Conservation (phyloP, 30 jellyfish, hydroid and myxozoan species). For the Cassiopea xamachana region DNA sequence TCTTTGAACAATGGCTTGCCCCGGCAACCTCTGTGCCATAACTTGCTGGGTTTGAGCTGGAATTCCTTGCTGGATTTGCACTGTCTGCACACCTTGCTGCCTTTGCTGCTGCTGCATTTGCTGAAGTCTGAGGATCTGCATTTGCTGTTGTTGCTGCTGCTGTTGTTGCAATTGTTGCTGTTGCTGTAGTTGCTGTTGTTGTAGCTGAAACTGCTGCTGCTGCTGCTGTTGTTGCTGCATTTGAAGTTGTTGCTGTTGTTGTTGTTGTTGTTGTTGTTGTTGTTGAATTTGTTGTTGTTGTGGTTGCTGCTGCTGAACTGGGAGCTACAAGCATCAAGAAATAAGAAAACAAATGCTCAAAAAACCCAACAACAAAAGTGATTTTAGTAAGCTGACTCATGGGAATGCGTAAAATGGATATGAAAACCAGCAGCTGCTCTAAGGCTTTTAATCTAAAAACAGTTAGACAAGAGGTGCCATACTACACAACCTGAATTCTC, state of each 20-base stretch:
- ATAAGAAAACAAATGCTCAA: neutral
- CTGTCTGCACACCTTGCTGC: slow-evolving; percentile 53
- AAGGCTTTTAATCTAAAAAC: no score
- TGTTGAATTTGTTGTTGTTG: slow-evolving; percentile 40
- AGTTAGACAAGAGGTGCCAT: no score
- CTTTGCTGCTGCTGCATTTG: slow-evolving; percentile 65
- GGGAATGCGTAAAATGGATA: neutral
- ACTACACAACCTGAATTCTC: no score
- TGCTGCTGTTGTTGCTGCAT: neutral
- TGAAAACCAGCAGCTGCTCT: no score
- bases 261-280: slow-evolving; percentile 53
- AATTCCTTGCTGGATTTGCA: slow-evolving; percentile 40
- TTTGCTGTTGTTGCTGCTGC: slow-evolving; percentile 54
- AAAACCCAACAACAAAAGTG: neutral
- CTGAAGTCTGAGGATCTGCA: slow-evolving; percentile 36
- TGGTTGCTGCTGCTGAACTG: slow-evolving; percentile 10
- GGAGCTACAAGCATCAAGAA: neutral
- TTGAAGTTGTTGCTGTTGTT: slow-evolving; percentile 36
- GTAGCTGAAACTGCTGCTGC: slow-evolving; percentile 17
- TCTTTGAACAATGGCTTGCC: slow-evolving; percentile 30
- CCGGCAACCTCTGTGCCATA: slow-evolving; percentile 14
- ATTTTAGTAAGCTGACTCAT: neutral
- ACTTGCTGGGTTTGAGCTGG: slow-evolving; percentile 28
- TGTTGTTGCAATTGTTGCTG: slow-evolving; percentile 50
- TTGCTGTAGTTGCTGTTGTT: slow-evolving; percentile 22